phyloP scores from a whole-genome alignment of 2,113 vertebrate genomes.

The Bubo blakistoni region DNA sequence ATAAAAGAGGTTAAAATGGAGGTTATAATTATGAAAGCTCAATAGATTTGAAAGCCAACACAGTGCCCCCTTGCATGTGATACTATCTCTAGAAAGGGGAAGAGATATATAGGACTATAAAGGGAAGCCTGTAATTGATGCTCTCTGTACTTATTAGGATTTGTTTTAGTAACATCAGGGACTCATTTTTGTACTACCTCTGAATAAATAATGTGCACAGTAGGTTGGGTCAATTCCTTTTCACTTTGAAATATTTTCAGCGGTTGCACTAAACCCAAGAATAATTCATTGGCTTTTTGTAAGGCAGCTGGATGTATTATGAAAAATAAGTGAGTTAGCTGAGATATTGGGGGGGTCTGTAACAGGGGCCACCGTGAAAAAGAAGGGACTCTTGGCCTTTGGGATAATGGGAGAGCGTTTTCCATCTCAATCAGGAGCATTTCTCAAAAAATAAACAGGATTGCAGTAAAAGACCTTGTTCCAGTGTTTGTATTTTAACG shows the following conservation, averaged over 20 bases:
- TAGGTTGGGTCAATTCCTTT: slow-evolving; percentile 73
- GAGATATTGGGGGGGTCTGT: slow-evolving; percentile 22
- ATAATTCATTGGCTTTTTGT: slow-evolving; percentile 67
- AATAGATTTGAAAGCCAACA: slow-evolving; percentile 56
- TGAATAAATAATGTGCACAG: slow-evolving; percentile 74
- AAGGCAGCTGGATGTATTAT: slow-evolving; percentile 32
- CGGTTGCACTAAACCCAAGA: slow-evolving; percentile 48
- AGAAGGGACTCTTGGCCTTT: slow-evolving; percentile 42
- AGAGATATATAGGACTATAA: slow-evolving; percentile 63
- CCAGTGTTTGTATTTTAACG: background rate
- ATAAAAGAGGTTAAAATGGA: slow-evolving; percentile 60
- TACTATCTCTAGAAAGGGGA: slow-evolving; percentile 35
- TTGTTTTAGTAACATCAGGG: slow-evolving; percentile 74
- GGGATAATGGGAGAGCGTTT: slow-evolving; percentile 49
- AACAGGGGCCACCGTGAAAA: background rate
- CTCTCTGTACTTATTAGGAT: slow-evolving; percentile 65
- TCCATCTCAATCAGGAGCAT: slow-evolving; percentile 44
- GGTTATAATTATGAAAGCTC: slow-evolving; percentile 68
- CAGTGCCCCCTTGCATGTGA: slow-evolving; percentile 35
- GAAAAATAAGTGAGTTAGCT: slow-evolving; percentile 43
- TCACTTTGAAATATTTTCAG: slow-evolving; percentile 68
- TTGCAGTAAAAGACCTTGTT: background rate
- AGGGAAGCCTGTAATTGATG: slow-evolving; percentile 66
- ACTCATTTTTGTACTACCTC: slow-evolving; percentile 71
- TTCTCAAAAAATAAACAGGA: slow-evolving; percentile 37